Percentiles rank a stretch among this genome's conserved stretches.
phyloP scores from a whole-genome alignment of 2,113 vertebrate genomes.

The Thomomys bottae region DNA sequence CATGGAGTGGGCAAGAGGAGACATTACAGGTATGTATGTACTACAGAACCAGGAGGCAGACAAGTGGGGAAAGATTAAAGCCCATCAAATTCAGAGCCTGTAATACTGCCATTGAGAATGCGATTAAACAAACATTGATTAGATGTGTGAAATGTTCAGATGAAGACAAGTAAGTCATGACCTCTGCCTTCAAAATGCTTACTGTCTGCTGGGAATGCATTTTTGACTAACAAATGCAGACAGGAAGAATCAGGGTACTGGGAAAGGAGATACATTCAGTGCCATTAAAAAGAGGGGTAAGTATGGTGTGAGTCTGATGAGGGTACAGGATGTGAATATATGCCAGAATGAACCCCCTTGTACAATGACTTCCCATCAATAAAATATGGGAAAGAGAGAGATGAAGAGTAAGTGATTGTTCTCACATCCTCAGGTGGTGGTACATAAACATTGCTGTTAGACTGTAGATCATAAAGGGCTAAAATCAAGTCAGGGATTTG shows the following conservation, averaged over 20 bases:
- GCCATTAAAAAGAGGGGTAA: neutral
- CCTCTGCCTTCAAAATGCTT: constrained; percentile 38
- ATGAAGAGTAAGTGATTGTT: neutral
- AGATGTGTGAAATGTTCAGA: neutral
- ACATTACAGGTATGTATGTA: rapidly evolving
- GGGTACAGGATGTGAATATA: too few relatives aligned
- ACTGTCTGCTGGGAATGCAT: neutral
- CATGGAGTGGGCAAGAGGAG: neutral
- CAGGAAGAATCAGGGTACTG: neutral
- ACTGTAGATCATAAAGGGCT: neutral
- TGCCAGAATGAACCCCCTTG: too few relatives aligned
- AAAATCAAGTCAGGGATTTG: neutral
- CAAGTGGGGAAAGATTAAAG: neutral
- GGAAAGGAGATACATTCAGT: neutral
- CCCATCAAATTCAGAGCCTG: constrained; percentile 46
- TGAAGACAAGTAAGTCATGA: constrained; percentile 1
- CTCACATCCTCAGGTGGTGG: neutral
- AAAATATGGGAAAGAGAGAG: neutral
- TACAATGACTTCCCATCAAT: too few relatives aligned
- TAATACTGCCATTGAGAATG: constrained; percentile 17
- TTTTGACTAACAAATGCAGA: neutral
- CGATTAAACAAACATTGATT: constrained; percentile 1
- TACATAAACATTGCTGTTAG: neutral
- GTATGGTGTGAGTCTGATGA: neutral
- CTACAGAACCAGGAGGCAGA: neutral